Evolutionary conservation across 2,797 vertebrate genomes (phyloP), one percentile per base, ranked within the genome.

Genomic region (Merluccius polli): DNA sequence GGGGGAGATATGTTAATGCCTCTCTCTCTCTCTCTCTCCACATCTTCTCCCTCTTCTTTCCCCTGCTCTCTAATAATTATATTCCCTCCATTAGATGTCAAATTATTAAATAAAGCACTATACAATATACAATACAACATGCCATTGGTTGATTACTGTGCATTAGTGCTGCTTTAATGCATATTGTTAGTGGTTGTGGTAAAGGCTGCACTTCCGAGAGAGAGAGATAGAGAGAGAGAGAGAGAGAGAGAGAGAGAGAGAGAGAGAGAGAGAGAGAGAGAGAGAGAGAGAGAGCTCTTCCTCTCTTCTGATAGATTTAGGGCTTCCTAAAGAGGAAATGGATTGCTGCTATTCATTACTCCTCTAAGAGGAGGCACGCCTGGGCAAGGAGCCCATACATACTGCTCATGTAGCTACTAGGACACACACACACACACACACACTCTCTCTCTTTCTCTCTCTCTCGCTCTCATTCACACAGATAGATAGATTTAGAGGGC

Each of bases 401-500:
- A 86, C 74, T n/a, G 18, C 78, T 72, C 77, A 79, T 65, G 59
- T 65, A 65, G n/a, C 59, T 65, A 24, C 24, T 65, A 65, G 36
- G 48, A 69, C 6, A 30, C 31, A 36, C 44, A 72, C 75, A 67
- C 70, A 72, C 48, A 38, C 70, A 38, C 75, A 72, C 36, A 79
- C 73, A 73, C 33, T 71, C 30, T 59, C 18, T 21, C 67, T 74
- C 73, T 73, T 27, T 38, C 11, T 72, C 48, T 65, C 70, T 38
- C 70, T 67, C 75, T 72, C 52, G n/a, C n/a, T n/a, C 69, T n/a
- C 72, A 73, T 67, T 73, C 65, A 70, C 21, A 30, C 67, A 71
- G 70, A 73, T 48, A 41, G 36, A 74, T 76, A 81, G 85, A 88
- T 88, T 89, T 90, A 90, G 65, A 68, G 75, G 75, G 83, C 78